Percentiles rank a stretch among this genome's conserved stretches.
phyloP scores from a whole-genome alignment of 2,888 invertebrate species.

The Halictus quadricinctus region DNA sequence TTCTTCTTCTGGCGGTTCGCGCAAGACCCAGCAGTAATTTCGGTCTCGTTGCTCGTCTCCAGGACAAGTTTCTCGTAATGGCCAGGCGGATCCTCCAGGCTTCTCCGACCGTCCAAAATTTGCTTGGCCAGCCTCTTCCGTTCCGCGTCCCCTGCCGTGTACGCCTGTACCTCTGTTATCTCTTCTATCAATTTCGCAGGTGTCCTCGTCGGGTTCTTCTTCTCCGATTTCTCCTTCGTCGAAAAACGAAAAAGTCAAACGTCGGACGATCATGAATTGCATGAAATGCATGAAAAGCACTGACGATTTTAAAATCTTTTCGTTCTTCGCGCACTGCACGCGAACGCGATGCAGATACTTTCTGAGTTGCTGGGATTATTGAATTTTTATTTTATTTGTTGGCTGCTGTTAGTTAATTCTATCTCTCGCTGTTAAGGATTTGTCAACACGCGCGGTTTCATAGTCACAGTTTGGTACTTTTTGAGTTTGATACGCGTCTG shows the following conservation, averaged over 20 bases:
- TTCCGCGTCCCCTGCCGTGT: constrained; percentile 49
- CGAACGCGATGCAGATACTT: not conserved
- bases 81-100: constrained; percentile 47
- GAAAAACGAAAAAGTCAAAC: not conserved
- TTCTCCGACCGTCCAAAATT: constrained; percentile 55
- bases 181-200: constrained; percentile 62
- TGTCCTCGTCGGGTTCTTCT: not conserved
- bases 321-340: not conserved
- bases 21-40: constrained; percentile 35
- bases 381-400: not conserved
- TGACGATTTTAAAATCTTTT: not conserved
- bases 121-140: constrained; percentile 37
- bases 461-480: too few species aligned
- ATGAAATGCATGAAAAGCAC: not conserved
- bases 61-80: constrained; percentile 48
- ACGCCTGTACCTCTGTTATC: constrained; percentile 47
- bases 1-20: constrained; percentile 18
- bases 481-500: too few species aligned
- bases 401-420: not conserved
- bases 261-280: not conserved
- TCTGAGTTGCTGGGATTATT: not conserved
- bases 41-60: constrained; percentile 46
- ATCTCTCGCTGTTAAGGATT: not conserved
- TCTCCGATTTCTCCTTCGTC: constrained; percentile 25
- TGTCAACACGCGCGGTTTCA: not conserved